Evolutionary conservation across 2,888 invertebrate species (phyloP), one percentile per base, ranked within the genome.

Genomic region (Mesorhabditis spiculigera): DNA sequence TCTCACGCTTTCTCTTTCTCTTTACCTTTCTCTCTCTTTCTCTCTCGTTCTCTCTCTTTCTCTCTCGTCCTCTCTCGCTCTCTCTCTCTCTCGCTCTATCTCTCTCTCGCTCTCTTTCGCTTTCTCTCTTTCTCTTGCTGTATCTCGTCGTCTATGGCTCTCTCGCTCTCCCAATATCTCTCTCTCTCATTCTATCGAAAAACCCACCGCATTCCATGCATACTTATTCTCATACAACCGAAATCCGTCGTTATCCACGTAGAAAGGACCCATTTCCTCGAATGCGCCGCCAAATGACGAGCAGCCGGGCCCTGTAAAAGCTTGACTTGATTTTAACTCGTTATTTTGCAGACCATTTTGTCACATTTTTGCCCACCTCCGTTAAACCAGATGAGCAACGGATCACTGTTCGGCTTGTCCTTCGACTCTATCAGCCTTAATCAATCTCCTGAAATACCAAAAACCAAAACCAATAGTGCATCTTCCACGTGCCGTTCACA

Each of bases 261-360:
- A 50, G 3, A 50, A 50, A 13, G 58, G 58, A 50, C 58, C 58
- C 58, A 50, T 50, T 50, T 50, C 58, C n/a, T 50, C 58, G 3
- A 50, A 50, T 2, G 58, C 58, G 58, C 58, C 58, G n/a, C 58
- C 58, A 50, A 50, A 50, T 2, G 58, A 50, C 1, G 58, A 50
- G n/a, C 58, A 50, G 1, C 87, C 87, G 45, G 87, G 87, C 13
- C 58, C 58, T 50, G 58, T 1, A 50, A 50, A n/a, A n/a, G 10
- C 1, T 28, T 3, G n/a, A n/a, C 28, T 28, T 28, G 1, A 1
- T 28, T 28, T 28, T 28, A 28, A 28, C 28, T 28, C 28, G 28
- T 28, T 28, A 28, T 28, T 28, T 28, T 28, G 28, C 28, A 28
- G 3, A 3, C 28, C 28, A 28, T 28, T 28, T 28, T 28, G 28